Evolutionary conservation across 2,888 invertebrate species (phyloP).

Genomic region (Nymphalis polychloros): DNA sequence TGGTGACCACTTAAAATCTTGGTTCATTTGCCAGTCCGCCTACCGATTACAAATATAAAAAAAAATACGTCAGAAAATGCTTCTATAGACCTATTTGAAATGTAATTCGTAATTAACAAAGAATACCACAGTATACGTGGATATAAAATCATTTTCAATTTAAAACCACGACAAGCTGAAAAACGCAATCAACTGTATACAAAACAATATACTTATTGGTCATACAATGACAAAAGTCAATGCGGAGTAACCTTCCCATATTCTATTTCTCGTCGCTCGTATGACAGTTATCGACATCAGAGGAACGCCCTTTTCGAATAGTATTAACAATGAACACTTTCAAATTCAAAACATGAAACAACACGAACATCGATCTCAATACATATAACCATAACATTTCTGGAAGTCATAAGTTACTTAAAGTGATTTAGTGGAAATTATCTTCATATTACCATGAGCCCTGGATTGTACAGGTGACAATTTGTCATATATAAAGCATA

Average conservation of each 20-base stretch:
- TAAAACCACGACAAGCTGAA: no score
- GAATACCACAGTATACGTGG: no score
- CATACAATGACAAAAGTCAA: background rate
- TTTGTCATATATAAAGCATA: slow-evolving; percentile 36
- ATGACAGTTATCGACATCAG: slow-evolving; percentile 7
- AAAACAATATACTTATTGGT: no score
- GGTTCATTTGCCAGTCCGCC: no score
- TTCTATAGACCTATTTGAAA: no score
- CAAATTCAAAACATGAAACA: slow-evolving; percentile 16
- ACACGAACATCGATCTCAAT: slow-evolving; percentile 16
- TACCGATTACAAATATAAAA: no score
- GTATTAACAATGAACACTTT: slow-evolving; percentile 17
- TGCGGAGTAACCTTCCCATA: background rate
- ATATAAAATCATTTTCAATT: no score
- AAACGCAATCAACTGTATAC: no score
- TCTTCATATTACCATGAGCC: slow-evolving; percentile 24
- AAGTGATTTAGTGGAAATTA: slow-evolving; percentile 13
- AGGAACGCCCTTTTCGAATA: slow-evolving; percentile 26
- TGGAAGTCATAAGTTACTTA: slow-evolving; percentile 7
- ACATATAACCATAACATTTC: slow-evolving; percentile 12
- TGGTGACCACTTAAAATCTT: no score
- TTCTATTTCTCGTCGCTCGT: slow-evolving; percentile 2
- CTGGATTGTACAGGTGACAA: slow-evolving; percentile 33
- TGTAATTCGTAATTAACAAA: no score
- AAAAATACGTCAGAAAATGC: no score